Evolutionary conservation across 2,113 vertebrate species (phyloP).

Genomic region (Ranitomeya variabilis): DNA sequence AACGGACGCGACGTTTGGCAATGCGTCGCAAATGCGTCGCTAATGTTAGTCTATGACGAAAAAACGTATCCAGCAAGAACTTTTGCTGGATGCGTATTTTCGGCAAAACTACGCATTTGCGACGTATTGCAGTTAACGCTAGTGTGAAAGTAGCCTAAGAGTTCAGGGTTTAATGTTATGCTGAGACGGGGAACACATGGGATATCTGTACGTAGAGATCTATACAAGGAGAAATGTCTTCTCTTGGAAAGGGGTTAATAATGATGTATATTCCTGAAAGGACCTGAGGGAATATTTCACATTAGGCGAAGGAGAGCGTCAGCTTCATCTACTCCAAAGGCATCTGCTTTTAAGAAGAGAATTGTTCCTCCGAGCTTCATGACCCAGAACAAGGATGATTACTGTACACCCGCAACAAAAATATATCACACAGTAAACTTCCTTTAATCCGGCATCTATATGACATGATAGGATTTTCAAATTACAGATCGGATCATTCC

Average conservation of each 20-base stretch:
- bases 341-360: neutral
- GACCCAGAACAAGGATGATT: neutral
- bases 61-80: too few species aligned
- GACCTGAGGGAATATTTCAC: conserved; percentile 3
- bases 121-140: too few species aligned
- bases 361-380: neutral
- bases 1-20: too few species aligned
- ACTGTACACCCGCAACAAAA: neutral
- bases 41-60: too few species aligned
- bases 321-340: neutral
- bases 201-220: neutral
- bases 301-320: neutral
- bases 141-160: too few species aligned
- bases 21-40: too few species aligned
- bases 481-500: too few species aligned
- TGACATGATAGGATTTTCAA: too few species aligned
- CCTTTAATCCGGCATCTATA: too few species aligned
- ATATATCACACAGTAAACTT: too few species aligned
- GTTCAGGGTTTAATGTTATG: neutral
- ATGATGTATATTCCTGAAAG: neutral
- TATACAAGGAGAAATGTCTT: neutral
- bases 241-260: neutral
- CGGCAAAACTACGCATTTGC: too few species aligned
- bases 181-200: neutral
- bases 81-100: too few species aligned